These are phyloP conservation scores for Agrilus biguttatus DNA, from an alignment of 2,888 invertebrate species.

Conservation along the genomic window DNA sequence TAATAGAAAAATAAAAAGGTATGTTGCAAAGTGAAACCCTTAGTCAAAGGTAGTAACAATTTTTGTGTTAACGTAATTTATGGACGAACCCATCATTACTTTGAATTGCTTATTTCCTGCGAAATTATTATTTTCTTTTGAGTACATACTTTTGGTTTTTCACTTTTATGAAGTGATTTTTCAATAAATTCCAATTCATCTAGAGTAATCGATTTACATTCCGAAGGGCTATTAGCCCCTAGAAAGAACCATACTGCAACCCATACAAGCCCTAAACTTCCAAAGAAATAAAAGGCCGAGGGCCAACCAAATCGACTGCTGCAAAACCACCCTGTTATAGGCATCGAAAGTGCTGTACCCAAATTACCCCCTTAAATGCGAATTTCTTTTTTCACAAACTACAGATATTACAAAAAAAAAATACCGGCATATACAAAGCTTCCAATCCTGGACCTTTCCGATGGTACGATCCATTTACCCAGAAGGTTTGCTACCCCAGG, in stretches of 20 bases:
- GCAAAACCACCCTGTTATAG: conserved; percentile 51
- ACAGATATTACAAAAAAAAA: no score
- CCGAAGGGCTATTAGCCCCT: conserved; percentile 48
- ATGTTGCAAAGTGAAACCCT: no score
- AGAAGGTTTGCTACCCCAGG: conserved; percentile 57
- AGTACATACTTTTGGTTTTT: conserved; percentile 15
- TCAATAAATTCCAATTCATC: conserved; percentile 52
- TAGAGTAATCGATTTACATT: conserved; percentile 38
- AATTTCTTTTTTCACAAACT: conserved; percentile 28
- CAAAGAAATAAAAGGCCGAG: conserved; percentile 59
- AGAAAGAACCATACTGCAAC: conserved; percentile 38
- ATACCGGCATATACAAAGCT: conserved; percentile 45
- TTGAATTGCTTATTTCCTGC: no score
- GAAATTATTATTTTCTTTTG: no score
- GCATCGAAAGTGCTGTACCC: conserved; percentile 59
- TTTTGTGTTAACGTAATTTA: no score
- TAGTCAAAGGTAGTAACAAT: no score
- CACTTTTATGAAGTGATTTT: conserved; percentile 39
- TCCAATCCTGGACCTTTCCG: conserved; percentile 53
- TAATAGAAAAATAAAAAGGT: no score
- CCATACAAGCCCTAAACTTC: conserved; percentile 44
- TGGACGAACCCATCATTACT: no score
- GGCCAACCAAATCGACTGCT: conserved; percentile 56
- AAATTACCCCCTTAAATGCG: conserved; percentile 50
- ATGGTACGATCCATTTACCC: conserved; percentile 59